Base-by-base conservation (phyloP, 2,113 vertebrate species). In the Varanus salvator region DNA sequence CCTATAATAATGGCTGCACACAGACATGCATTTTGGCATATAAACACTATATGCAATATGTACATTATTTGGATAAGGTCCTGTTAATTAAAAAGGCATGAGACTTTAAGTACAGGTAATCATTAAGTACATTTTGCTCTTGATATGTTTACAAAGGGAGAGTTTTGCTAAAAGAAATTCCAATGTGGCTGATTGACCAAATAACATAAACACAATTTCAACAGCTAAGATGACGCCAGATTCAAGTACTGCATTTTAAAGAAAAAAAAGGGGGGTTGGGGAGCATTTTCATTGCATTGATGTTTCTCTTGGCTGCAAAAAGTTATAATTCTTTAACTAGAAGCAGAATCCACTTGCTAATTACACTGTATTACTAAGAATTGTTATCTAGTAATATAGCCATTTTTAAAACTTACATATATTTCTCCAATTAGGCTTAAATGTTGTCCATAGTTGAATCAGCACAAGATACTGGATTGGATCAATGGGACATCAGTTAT, bases 1-100 rank as follows among this genome's bases (percentile, higher is more conserved):
- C 91, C 94, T 95, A 93, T 95, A 96, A 95, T 93, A 93, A 96
- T 96, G 87, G 84, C 91, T 95, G 89, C 48, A 94, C 93, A 95
- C 92, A 89, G 72, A 87, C 92, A 89, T 88, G 60, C 91, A 94
- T 92, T 95, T 94, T 94, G 93, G 93, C 89, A 94, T 87, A 92
- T 82, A 34, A 57, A 34, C 17, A 60, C 17, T 72, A 94, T 93
- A 93, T 85, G 87, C 0, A 68, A 21, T 83, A 87, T 86, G 82
- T 92, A 89, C 89, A 93, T n/a, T 93, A 91, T 90, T 69, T 84
- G 75, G 81, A 80, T 34, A 80, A 90, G 66, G 83, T 34, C 93
- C 88, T 85, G 38, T 76, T 75, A 52, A 72, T 84, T 95, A 87
- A 86, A 90, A 94, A 94, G 88, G 17, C 74, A 91, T 84, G 86